Conservation (phyloP, 2,113 vertebrate species). For the Ptyas mucosa region DNA sequence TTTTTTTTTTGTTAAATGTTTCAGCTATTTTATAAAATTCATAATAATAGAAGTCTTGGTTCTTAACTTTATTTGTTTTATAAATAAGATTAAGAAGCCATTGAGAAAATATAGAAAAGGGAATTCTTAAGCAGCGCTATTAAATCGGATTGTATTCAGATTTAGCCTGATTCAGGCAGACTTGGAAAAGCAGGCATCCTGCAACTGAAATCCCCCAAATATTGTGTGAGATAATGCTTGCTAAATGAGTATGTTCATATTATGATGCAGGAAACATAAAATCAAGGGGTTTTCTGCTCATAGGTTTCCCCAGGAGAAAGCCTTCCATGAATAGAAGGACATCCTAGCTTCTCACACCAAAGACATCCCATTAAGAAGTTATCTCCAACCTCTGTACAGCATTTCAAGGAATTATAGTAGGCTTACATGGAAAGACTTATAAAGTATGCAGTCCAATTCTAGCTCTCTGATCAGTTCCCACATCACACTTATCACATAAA, state of each 20-base stretch:
- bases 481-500: background rate
- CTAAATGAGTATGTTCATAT: background rate
- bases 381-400: background rate
- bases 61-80: constrained; percentile 58
- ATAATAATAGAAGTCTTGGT: constrained; percentile 57
- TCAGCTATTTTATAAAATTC: constrained; percentile 52
- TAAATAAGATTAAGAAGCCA: constrained; percentile 36
- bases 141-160: constrained; percentile 21
- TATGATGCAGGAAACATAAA: background rate
- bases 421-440: background rate
- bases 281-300: background rate
- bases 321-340: background rate
- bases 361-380: background rate
- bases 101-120: constrained; percentile 38
- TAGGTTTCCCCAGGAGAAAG: background rate
- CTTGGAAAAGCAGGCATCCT: background rate
- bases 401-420: background rate
- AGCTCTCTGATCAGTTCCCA: background rate
- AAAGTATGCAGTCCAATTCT: background rate
- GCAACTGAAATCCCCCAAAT: background rate
- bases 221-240: background rate
- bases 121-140: constrained; percentile 43
- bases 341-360: background rate
- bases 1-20: constrained; percentile 55
- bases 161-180: background rate